Evolutionary conservation across 1,140 invertebrate species (phyloP).

Genomic region (Drosophila melanogaster): Release_6_plus_ISO1_MT NT_033777.3:24901001-24901500

Average conservation of each 20-base stretch:
- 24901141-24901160: conserved; percentile 3
- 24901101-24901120: conserved; percentile 64
- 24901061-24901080: conserved; percentile 19
- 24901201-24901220: conserved; percentile 6
- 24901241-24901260: not conserved
- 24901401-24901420: not conserved
- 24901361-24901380: conserved; percentile 38
- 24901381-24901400: conserved; percentile 39
- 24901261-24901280: conserved; percentile 59
- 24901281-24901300: conserved; percentile 43
- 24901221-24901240: conserved; percentile 1
- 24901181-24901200: conserved; percentile 13
- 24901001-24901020: conserved; percentile 55
- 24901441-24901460: conserved; percentile 35
- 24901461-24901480: conserved; percentile 28
- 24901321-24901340: conserved; percentile 37
- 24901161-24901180: conserved; percentile 5
- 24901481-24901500: conserved; percentile 36
- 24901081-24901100: conserved; percentile 22
- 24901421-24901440: conserved; percentile 31
- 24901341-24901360: conserved; percentile 42
- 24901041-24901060: conserved; percentile 64
- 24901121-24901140: conserved; percentile 12
- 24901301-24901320: conserved; percentile 26
- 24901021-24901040: conserved; percentile 14